Evolutionary conservation across 2,113 vertebrate species (phyloP), one percentile per base, ranked within the genome.

Genomic region (Oncorhynchus kisutch): DNA sequence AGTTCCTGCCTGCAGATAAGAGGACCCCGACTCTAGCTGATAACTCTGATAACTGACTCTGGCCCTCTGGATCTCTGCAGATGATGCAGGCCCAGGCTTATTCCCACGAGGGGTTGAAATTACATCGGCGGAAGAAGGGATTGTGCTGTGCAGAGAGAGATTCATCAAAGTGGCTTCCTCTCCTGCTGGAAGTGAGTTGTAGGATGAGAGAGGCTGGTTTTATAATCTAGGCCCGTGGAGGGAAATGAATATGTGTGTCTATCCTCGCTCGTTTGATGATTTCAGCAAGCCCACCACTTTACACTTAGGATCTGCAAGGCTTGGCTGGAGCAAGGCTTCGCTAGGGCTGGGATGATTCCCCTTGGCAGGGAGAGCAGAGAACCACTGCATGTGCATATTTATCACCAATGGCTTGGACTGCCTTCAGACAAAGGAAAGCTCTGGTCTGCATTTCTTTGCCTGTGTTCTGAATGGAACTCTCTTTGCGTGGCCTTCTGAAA

Each of bases 141-240:
- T 69, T 48, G 34, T 48, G 22, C 31, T 45, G 39, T 45, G 39
- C 39, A 45, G 39, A 45, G 39, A 77, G 68, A 64, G 34, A 31
- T 49, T 60, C 1, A 25, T 71, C 68, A 49, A 34, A 39, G 67
- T 20, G 12, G 51, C 31, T 69, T 76, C 27, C 20, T 62, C 29
- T 70, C 31, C 24, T 60, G 57, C 54, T 57, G 54, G 16, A 57
- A 57, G 11, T 22, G 24, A 24, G 69, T 64, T 77, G 31, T 31
- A 67, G 39, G 1, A 77, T 31, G 75, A 67, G 57, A 70, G 62
- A 69, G 8, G 25, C 27, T 54, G 49, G n/a, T 54, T 79, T 75
- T 74, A 48, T 29, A 60, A 72, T 27, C 29, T 34, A n/a, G 25
- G 18, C 29, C 51, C 14, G 25, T 27, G 24, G 22, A 65, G 45